Conservation (phyloP, 2,797 vertebrate genomes). For the Tarsius wallacei region DNA sequence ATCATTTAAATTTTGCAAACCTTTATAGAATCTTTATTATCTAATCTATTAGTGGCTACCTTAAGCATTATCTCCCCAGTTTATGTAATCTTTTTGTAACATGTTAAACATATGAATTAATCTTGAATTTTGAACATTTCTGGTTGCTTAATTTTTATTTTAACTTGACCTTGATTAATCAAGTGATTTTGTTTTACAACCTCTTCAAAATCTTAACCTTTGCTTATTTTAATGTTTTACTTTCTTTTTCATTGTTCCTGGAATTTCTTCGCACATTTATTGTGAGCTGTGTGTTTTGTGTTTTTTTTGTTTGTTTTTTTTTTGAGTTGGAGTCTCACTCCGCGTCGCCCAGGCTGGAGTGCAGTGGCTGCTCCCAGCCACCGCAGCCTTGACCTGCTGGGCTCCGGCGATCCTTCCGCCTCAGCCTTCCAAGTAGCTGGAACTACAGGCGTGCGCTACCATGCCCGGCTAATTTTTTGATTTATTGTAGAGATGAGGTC, state of each 20-base stretch:
- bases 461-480: too few relatives aligned
- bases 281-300: not conserved
- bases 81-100: not conserved
- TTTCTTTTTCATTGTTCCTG: not conserved
- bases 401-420: too few relatives aligned
- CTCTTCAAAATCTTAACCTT: not conserved
- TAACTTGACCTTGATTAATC: not conserved
- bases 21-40: not conserved
- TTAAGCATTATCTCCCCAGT: not conserved
- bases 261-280: not conserved
- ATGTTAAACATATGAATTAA: not conserved
- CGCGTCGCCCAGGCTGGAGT: too few relatives aligned
- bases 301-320: too few relatives aligned
- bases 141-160: conserved; percentile 3
- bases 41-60: not conserved
- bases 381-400: too few relatives aligned
- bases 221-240: not conserved
- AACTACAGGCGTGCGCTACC: too few relatives aligned
- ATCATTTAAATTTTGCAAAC: not conserved
- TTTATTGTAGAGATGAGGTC: too few relatives aligned
- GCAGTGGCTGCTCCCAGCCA: too few relatives aligned
- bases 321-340: too few relatives aligned
- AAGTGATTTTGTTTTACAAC: not conserved
- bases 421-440: too few relatives aligned
- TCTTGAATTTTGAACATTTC: not conserved